Conservation (phyloP, 2,113 vertebrate species). For the Paramormyrops kingsleyae region DNA sequence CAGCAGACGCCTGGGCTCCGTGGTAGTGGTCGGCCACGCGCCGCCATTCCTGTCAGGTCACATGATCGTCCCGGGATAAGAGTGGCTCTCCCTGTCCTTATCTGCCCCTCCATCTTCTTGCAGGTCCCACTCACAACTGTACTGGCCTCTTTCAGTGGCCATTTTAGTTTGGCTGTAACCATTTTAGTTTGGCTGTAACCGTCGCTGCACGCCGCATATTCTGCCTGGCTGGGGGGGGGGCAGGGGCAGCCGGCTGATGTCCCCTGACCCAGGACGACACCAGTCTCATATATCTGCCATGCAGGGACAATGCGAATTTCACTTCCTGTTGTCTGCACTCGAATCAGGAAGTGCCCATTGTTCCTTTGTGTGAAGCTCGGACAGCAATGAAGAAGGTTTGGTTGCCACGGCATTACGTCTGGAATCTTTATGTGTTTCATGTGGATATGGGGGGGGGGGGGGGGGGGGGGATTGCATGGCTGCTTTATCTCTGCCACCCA, state of each 20-base stretch:
- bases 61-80: neutral
- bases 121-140: neutral
- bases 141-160: neutral
- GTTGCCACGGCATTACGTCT: constrained; percentile 37
- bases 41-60: neutral
- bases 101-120: neutral
- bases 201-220: neutral
- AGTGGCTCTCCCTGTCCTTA: neutral
- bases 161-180: neutral
- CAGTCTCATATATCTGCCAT: neutral
- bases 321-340: constrained; percentile 28
- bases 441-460: neutral
- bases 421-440: neutral
- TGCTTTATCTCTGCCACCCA: neutral
- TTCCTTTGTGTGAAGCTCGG: constrained; percentile 50
- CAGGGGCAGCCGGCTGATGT: neutral
- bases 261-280: neutral
- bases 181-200: neutral
- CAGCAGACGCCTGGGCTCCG: neutral
- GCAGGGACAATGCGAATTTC: neutral
- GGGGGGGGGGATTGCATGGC: neutral
- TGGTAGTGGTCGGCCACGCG: neutral
- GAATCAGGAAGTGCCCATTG: constrained; percentile 57
- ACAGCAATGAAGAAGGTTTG: constrained; percentile 30
- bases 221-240: neutral